Conservation (phyloP, 2,113 vertebrate genomes). For the Thinocorus orbignyianus region DNA sequence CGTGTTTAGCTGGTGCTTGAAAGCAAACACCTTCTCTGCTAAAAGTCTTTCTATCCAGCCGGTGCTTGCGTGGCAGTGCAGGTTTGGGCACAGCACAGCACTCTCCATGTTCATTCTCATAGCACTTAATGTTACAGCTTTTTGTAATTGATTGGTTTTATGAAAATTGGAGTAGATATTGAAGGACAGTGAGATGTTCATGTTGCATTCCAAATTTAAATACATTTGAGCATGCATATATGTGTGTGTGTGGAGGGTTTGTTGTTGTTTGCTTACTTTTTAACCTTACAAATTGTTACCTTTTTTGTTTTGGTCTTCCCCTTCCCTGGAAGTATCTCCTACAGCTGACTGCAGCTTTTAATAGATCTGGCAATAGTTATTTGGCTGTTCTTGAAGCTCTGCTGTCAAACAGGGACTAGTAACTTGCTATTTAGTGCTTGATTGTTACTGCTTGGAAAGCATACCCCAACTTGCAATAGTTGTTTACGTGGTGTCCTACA, state of each 20-base stretch:
- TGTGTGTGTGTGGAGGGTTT: background rate
- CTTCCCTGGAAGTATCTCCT: background rate
- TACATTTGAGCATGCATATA: rapidly evolving
- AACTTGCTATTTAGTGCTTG: background rate
- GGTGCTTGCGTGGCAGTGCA: background rate
- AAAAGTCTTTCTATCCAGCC: background rate
- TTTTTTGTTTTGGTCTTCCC: rapidly evolving
- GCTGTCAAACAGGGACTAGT: background rate
- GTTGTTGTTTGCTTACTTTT: background rate
- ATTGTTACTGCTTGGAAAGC: background rate
- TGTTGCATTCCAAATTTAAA: background rate
- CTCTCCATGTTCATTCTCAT: background rate
- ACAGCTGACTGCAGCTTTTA: background rate
- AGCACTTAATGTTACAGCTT: background rate
- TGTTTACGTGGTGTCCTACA: background rate
- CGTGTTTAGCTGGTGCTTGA: background rate
- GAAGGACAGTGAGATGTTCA: background rate
- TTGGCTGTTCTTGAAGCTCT: background rate
- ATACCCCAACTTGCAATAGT: background rate
- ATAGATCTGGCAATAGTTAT: background rate
- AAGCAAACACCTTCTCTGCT: background rate
- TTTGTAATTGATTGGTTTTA: background rate
- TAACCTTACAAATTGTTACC: background rate
- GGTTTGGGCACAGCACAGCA: background rate
- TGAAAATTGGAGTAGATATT: background rate